Evolutionary conservation across 2,888 invertebrate species (phyloP).

Genomic region (Polyommatus iphigenia): DNA sequence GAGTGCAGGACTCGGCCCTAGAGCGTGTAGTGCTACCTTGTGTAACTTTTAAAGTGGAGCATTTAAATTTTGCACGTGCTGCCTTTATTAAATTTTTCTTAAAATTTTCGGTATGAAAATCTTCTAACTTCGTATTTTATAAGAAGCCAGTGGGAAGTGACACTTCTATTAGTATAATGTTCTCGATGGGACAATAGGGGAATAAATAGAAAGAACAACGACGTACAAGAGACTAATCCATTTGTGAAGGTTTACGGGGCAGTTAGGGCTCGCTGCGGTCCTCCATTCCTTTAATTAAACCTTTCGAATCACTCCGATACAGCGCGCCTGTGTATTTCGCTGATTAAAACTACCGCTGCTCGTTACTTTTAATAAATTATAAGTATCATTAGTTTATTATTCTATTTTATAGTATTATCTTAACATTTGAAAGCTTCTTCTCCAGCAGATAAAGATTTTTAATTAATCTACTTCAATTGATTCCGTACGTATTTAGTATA

Average conservation of each 20-base stretch:
- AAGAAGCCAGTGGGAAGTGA: neutral
- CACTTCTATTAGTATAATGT: neutral
- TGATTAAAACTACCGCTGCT: conserved; percentile 35
- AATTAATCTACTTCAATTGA: neutral
- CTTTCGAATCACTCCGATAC: conserved; percentile 50
- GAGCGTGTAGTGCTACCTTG: neutral
- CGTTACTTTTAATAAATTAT: conserved; percentile 36
- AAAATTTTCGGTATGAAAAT: neutral
- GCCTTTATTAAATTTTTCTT: neutral
- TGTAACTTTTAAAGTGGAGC: neutral
- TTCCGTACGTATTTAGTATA: too few relatives aligned
- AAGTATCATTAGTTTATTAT: neutral
- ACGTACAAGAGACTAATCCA: conserved; percentile 68
- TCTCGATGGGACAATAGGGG: neutral
- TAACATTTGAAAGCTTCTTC: neutral
- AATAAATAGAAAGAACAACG: conserved; percentile 47
- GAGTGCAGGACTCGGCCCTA: neutral
- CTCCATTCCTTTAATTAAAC: conserved; percentile 74
- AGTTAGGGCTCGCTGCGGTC: conserved; percentile 47
- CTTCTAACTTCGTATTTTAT: neutral
- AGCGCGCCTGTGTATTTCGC: conserved; percentile 42
- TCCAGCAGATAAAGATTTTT: neutral
- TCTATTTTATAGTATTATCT: neutral
- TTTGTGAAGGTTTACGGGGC: conserved; percentile 52
- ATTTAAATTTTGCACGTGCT: neutral